Evolutionary conservation across 1,140 invertebrate species (phyloP), one percentile per base, ranked within the genome.

Genomic region (Magallana angulata): DNA sequence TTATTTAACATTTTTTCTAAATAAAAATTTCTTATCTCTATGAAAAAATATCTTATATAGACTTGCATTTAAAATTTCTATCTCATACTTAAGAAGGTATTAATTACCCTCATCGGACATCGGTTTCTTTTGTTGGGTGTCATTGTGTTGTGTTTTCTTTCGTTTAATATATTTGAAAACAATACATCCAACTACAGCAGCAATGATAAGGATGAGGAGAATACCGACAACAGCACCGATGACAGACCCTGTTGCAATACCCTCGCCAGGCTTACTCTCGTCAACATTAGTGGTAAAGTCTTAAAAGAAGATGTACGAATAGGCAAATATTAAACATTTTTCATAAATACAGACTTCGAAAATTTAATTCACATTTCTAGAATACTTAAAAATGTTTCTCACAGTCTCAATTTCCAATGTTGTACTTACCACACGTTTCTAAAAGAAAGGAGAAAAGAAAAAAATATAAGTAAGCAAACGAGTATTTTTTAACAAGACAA

Each of bases 371-470:
- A 48, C 2, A 48, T 48, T 48, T 48, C 36, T 5, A 4, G 36
- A 48, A 48, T 48, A 48, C 36, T 48, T 48, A 4, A 48, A 48
- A 0, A 48, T 48, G 36, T 48, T 48, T 48, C 36, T 48, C 2
- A 48, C 36, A 48, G 5, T 48, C 36, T 48, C 1, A 48, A 48
- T 48, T 48, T 5, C 36, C 36, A 48, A 48, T 48, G 36, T 48
- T 14, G 24, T 76, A 36, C 68, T 76, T 76, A 76, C 68, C 68
- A 76, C 68, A 76, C 3, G 68, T 76, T 36, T 76, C 68, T 76
- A 76, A 11, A 30, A 76, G 36, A 76, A 24, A 30, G 36, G 36
- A 12, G 3, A 30, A 30, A 3, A 76, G 24, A 8, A 30, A 30
- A 8, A 76, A 12, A 76, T 76, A 30, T 12, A 76, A 36, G 36